Evolutionary conservation across 1,140 invertebrate species (phyloP), one percentile per base, ranked within the genome.

Genomic region (Cryptotermes secundus): DNA sequence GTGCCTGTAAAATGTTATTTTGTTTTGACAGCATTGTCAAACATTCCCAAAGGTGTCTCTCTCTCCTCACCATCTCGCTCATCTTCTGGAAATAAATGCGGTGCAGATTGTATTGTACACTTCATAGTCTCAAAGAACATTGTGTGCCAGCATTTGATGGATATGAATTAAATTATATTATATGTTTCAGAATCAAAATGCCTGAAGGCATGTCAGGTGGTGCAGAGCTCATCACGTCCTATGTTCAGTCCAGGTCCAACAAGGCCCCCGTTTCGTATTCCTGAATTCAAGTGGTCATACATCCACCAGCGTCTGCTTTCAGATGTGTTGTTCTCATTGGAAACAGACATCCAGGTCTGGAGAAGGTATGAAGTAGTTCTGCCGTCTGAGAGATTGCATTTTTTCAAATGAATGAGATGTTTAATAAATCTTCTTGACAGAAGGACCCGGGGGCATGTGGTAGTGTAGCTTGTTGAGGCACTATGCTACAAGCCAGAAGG

Each of bases 241-340:
- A 97, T 98, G 94, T 99, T 99, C 89, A 98, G 96, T 89, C 96
- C 97, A 80, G 97, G 97, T 24, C 97, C 98, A 26, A 96, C 97
- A 34, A 93, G 97, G 87, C 98, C 98, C 35, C 97, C 98, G 0
- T 99, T 99, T 91, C 94, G 99, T 86, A 99, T 99, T 89, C 99
- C 99, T 45, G 99, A 99, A 91, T 99, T 99, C 91, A 96, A 98
- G 87, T 99, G 99, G 99, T 99, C 99, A 9, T 97, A 97, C 89
- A 98, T 99, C 86, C 99, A 99, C 91, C 97, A 99, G 90, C 92
- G 97, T 86, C 91, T 99, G 84, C 91, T 99, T 3, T 98, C 98
- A 24, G 99, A 99, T 92, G 95, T 99, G 34, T 91, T 99, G 19
- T 99, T 98, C 90, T 98, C 98, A 0, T 91, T 99, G 36, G 99